Evolutionary conservation across 2,113 vertebrate species (phyloP).

Genomic region (Pithys albifrons): DNA sequence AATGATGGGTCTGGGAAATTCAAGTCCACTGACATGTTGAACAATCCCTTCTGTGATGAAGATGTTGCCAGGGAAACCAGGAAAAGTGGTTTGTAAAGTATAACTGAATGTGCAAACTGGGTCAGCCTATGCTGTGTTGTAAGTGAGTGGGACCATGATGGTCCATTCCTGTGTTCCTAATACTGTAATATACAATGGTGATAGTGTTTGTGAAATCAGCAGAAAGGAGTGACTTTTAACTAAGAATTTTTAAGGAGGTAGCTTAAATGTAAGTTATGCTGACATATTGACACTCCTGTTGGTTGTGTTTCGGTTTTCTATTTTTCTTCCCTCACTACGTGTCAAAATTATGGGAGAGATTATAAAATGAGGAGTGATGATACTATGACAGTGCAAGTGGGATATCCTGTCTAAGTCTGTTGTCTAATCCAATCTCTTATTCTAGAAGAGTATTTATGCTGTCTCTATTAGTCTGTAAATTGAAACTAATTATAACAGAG

Average conservation of each 20-base stretch:
- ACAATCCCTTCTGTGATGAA: not conserved
- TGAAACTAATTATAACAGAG: not conserved
- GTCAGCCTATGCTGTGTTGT: rapidly evolving
- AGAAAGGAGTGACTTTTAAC: not conserved
- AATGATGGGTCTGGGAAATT: not conserved
- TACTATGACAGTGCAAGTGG: not conserved
- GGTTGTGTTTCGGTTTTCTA: not conserved
- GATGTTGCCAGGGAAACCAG: not conserved
- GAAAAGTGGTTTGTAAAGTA: not conserved
- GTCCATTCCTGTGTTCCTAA: not conserved
- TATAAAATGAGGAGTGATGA: not conserved
- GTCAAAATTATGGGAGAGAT: not conserved
- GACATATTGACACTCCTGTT: not conserved
- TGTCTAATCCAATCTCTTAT: not conserved
- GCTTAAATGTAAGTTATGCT: not conserved
- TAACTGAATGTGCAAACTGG: not conserved
- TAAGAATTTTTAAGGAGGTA: not conserved
- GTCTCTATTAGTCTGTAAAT: not conserved
- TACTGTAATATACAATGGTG: too few relatives aligned
- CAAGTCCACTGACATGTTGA: not conserved
- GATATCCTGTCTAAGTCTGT: not conserved
- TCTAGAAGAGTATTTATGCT: not conserved
- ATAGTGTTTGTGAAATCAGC: not conserved
- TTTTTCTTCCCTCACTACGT: not conserved
- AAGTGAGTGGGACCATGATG: not conserved